Evolutionary conservation across 2,797 vertebrate genomes (phyloP), one percentile per base, ranked within the genome.

Genomic region (Tauraco hartlaubi): DNA sequence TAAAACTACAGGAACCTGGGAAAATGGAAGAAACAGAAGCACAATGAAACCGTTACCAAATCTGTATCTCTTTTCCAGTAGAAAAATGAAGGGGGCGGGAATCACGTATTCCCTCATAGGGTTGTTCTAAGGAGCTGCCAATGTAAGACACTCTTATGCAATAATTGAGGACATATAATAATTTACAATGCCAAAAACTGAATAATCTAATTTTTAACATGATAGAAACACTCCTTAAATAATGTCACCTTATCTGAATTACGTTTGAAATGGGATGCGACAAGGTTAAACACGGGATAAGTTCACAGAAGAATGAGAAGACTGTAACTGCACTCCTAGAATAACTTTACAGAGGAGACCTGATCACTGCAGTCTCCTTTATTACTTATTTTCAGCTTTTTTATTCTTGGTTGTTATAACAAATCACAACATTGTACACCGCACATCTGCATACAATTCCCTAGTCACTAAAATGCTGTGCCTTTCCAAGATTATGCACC

Each of bases 1-100:
- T 39, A 29, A 78, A 93, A 87, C 41, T 41, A 84, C 13, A 78
- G 58, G 25, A 96, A 88, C n/a, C n/a, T 91, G 61, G 48, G 68
- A 88, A 94, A 92, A 66, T 14, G 15, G 12, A 85, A 89, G 22
- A 83, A 92, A 88, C 37, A 9, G 14, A 74, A 75, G 26, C 35
- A 33, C 58, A 88, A 69, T 56, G 67, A 71, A 93, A 93, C 52
- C 63, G 31, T 77, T 88, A 85, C 44, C 61, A 91, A 85, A 91
- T 63, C 37, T 46, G 18, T 87, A 55, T 89, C 33, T 85, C 72
- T n/a, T 78, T 79, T 81, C 59, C 59, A 77, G 64, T 3, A 74
- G 55, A 79, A 91, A 92, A 94, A 87, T 55, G 21, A 69, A 77
- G 43, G 26, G 37, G 83, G 67, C 9, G 33, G 44, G 28, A 87